Conservation (phyloP, 1,140 invertebrate species). For the Drosophila setifemur region DNA sequence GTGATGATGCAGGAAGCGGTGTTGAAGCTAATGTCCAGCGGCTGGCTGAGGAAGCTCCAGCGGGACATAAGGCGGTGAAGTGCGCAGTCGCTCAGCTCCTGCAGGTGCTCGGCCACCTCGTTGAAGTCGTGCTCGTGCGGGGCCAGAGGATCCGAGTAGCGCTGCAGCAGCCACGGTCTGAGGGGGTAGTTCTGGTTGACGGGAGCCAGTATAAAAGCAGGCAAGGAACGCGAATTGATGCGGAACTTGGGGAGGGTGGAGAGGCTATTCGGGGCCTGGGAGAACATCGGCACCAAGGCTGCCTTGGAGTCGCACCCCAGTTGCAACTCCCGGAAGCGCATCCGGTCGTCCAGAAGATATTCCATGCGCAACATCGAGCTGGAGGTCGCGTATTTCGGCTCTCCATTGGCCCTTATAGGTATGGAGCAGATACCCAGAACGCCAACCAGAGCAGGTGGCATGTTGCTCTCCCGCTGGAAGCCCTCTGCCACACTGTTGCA, state of each 20-base stretch:
- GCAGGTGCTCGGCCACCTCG: slow-evolving; percentile 63
- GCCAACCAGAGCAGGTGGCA: slow-evolving; percentile 61
- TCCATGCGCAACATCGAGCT: slow-evolving; percentile 50
- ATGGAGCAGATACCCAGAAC: slow-evolving; percentile 65
- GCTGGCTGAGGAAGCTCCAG: slow-evolving; percentile 66
- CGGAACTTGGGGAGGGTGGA: slow-evolving; percentile 25
- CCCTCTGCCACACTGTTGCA: slow-evolving; percentile 47
- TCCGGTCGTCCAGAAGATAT: slow-evolving; percentile 61
- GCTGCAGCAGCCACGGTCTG: slow-evolving; percentile 65
- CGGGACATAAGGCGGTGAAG: slow-evolving; percentile 67
- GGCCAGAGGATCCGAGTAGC: slow-evolving; percentile 43
- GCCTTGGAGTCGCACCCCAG: slow-evolving; percentile 17
- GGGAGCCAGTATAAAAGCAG: slow-evolving; percentile 64
- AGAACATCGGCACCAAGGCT: slow-evolving; percentile 39
- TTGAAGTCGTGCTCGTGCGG: slow-evolving; percentile 74
- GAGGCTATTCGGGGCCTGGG: slow-evolving; percentile 34
- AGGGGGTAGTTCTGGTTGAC: slow-evolving; percentile 54
- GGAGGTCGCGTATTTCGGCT: background rate
- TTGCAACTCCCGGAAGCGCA: slow-evolving; percentile 68
- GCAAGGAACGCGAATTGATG: slow-evolving; percentile 42
- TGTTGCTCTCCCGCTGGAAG: slow-evolving; percentile 62
- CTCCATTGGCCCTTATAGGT: slow-evolving; percentile 34
- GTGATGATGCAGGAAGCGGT: slow-evolving; percentile 65
- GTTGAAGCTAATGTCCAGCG: slow-evolving; percentile 61
- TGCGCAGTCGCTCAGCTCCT: slow-evolving; percentile 61